Base-by-base conservation (phyloP, 2,888 invertebrate genomes). In the Ganaspis brasiliensis region DNA sequence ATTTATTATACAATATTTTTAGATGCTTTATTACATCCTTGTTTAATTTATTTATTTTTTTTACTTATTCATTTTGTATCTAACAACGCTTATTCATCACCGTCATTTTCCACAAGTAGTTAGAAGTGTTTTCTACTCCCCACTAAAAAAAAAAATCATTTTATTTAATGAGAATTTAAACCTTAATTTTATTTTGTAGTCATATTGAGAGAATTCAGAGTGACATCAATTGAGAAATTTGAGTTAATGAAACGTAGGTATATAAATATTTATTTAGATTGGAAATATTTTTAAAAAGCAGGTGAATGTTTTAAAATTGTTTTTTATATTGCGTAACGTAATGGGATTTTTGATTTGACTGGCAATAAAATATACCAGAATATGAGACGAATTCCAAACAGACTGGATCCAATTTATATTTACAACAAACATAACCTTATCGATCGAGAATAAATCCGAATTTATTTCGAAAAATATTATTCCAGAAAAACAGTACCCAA, bases 211-310 rank as follows among this genome's bases (percentile, higher is more conserved):
- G 16, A 52, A 14, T 67, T 45, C 67, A 67, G 26, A 14, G 14
- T 67, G 45, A 67, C 67, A n/a, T 45, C 24, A 24, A 67, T 67
- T n/a, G 67, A 9, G 24, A 67, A 24, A 21, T 37, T 24, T n/a
- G n/a, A n/a, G n/a, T n/a, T n/a, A n/a, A n/a, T n/a, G n/a, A n/a
- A n/a, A n/a, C 26, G 31, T 31, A 57, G 21, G 24, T 2, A 59
- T 59, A 59, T 31, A 59, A n/a, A n/a, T n/a, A 16, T 59, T 26
- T 35, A 31, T 31, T 31, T 6, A 31, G 31, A 31, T n/a, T n/a
- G n/a, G n/a, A n/a, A n/a, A n/a, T n/a, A n/a, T n/a, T n/a, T n/a
- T n/a, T n/a, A n/a, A n/a, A n/a, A n/a, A n/a, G n/a, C n/a, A n/a
- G n/a, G n/a, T n/a, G n/a, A n/a, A n/a, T n/a, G n/a, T n/a, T n/a